Evolutionary conservation across 2,113 vertebrate species (phyloP), one percentile per base, ranked within the genome.

Genomic region (Kobus ellipsiprymnus): DNA sequence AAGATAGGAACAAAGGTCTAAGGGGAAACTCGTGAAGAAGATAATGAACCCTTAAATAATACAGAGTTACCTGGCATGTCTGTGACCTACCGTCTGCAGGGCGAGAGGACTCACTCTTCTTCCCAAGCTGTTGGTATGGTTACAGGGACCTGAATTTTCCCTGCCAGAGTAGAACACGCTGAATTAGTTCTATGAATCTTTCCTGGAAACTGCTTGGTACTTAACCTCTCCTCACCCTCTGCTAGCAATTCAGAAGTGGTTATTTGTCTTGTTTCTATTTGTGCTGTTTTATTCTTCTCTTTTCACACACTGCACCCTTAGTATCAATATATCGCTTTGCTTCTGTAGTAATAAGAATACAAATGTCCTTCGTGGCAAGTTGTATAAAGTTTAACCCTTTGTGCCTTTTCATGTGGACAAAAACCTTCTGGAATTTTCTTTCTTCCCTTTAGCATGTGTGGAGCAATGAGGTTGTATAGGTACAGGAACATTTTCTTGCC

Each of bases 151-250:
- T 87, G 90, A 90, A 87, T 48, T 94, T 95, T 85, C 46, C 16
- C 88, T 93, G 92, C 57, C 87, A 67, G 77, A 74, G 57, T 40
- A 81, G 86, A 62, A 80, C 50, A 97, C 67, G 48, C 78, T 84
- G 96, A 98, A 97, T 97, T 96, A 90, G 62, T 94, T 91, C 91
- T 87, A 93, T 95, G 94, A 98, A 97, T 97, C 95, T 98, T 95
- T 97, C 50, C 57, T 91, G 86, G 92, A 97, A 97, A 93, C 71
- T 89, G 57, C 71, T 86, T 95, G 90, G 52, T 97, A 84, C 94
- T 98, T 98, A 97, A 97, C 97, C 98, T 98, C 89, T 77, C 46
- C 44, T 97, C 93, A 87, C 97, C 97, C 93, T 95, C 89, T 87
- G 94, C 98, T 87, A 87, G 97, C 89, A 87, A 90, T 55, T 90